These are phyloP conservation scores for Tylochromis polylepis DNA, from an alignment of 2,113 vertebrate genomes.

Conservation along the genomic window DNA sequence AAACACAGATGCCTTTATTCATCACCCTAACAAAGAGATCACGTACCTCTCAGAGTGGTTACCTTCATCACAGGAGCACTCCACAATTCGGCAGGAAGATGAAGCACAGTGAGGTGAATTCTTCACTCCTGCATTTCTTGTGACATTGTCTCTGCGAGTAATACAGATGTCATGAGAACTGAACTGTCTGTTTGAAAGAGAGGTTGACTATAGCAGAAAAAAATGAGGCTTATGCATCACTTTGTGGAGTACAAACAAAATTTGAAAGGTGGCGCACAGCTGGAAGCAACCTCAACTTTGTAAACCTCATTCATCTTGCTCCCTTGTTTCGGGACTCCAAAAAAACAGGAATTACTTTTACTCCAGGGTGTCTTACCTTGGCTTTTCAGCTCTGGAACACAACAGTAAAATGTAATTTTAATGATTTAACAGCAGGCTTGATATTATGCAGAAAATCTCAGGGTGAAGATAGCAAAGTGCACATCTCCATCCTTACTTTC, in stretches of 20 bases:
- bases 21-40: background rate
- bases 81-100: background rate
- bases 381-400: background rate
- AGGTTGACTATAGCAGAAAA: background rate
- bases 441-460: background rate
- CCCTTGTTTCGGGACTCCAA: background rate
- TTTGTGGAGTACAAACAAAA: constrained; percentile 4
- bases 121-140: background rate
- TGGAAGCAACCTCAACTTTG: background rate
- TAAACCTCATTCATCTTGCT: constrained; percentile 6
- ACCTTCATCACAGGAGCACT: background rate
- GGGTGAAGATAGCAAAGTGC: background rate
- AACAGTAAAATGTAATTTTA: constrained; percentile 27
- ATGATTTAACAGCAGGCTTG: constrained; percentile 12
- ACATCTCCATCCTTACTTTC: background rate
- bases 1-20: background rate
- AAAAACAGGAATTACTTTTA: background rate
- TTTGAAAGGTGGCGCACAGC: background rate
- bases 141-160: background rate
- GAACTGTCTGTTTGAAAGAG: background rate
- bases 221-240: background rate
- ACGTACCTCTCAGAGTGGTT: background rate
- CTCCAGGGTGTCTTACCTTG: background rate
- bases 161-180: background rate
- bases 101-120: background rate